A percentile compares a stretch with the other conserved stretches of the same genome.
Conservation (phyloP, 2,888 invertebrate species). For the Philonicus albiceps region DNA sequence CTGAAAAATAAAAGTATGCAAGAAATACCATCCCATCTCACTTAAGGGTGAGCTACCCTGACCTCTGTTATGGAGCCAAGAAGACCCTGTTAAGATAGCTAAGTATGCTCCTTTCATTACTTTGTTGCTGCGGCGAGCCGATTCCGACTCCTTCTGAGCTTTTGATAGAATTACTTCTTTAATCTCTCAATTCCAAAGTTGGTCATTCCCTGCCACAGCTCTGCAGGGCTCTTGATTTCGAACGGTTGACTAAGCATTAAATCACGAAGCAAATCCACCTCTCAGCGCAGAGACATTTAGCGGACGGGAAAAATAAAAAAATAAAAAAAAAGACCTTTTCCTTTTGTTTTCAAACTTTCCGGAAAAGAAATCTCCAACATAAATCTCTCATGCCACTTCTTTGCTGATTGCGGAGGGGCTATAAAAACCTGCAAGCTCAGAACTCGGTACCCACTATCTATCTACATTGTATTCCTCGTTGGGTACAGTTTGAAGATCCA, state of each 20-base stretch:
- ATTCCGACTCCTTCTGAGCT: not conserved
- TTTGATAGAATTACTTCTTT: not conserved
- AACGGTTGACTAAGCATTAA: not conserved
- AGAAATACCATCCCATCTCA: not conserved
- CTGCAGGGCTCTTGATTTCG: not conserved
- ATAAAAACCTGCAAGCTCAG: not conserved
- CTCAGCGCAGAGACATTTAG: not conserved
- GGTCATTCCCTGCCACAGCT: not conserved
- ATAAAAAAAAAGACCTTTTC: not conserved
- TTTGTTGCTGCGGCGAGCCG: not conserved
- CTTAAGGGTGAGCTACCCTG: not conserved
- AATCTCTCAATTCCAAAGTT: not conserved
- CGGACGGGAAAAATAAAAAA: not conserved
- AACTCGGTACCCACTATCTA: not conserved
- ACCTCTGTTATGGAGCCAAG: not conserved
- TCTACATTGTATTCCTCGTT: not conserved
- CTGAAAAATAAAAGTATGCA: not conserved
- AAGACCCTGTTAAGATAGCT: not conserved
- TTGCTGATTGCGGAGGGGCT: not conserved
- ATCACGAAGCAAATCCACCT: not conserved
- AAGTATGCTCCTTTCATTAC: not conserved
- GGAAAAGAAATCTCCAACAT: not conserved
- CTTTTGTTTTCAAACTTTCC: not conserved
- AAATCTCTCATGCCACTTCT: not conserved
- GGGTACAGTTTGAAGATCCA: not conserved